Evolutionary conservation across 2,113 vertebrate genomes (phyloP).

Genomic region (Lutjanus erythropterus): DNA sequence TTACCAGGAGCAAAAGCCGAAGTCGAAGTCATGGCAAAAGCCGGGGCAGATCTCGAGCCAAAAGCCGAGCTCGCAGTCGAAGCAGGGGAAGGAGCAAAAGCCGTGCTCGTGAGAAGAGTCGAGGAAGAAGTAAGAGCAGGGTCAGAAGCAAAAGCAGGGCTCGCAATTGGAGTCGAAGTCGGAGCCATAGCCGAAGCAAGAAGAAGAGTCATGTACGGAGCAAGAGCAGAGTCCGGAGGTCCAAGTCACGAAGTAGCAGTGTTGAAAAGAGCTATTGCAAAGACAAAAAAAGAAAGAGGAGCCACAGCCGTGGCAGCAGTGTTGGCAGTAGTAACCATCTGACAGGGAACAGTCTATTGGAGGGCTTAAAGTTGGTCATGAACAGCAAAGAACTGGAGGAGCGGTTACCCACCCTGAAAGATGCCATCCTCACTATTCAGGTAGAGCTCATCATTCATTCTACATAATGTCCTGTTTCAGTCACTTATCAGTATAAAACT

Average conservation of each 20-base stretch:
- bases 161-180: constrained; percentile 56
- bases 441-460: constrained; percentile 52
- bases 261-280: constrained; percentile 36
- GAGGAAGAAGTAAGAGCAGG: constrained; percentile 39
- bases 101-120: constrained; percentile 49
- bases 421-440: constrained; percentile 91
- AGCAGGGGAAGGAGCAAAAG: constrained; percentile 72
- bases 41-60: constrained; percentile 38
- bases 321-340: not conserved
- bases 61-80: constrained; percentile 62
- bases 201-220: constrained; percentile 52
- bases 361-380: constrained; percentile 91
- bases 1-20: constrained; percentile 71
- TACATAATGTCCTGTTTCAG: not conserved
- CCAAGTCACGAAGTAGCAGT: constrained; percentile 67
- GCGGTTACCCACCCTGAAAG: constrained; percentile 89
- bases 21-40: constrained; percentile 44
- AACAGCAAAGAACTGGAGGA: constrained; percentile 88
- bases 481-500: not conserved
- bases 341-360: constrained; percentile 83
- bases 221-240: constrained; percentile 77
- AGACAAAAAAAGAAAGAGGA: constrained; percentile 57
- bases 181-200: constrained; percentile 47
- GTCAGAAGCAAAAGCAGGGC: constrained; percentile 65
- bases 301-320: not conserved